These are phyloP conservation scores for Chiloscyllium punctatum DNA, from an alignment of 2,797 vertebrate species.

Conservation along the genomic window DNA sequence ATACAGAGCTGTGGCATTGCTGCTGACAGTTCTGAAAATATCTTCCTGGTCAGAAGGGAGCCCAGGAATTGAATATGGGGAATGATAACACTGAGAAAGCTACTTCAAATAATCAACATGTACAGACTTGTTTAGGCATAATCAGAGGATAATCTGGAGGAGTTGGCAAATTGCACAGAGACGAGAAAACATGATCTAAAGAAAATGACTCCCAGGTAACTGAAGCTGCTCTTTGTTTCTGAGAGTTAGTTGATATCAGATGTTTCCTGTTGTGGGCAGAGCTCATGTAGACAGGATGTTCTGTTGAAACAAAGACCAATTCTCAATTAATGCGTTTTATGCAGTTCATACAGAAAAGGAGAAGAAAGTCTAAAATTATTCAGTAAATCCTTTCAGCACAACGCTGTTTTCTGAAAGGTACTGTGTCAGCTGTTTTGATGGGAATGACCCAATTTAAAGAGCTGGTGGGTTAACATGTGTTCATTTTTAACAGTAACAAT, in stretches of 20 bases:
- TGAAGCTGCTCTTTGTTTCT: background rate
- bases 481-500: constrained; percentile 7
- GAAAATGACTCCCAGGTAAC: background rate
- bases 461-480: background rate
- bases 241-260: background rate
- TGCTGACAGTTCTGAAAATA: background rate
- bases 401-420: background rate
- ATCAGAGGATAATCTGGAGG: background rate
- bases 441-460: constrained; percentile 16
- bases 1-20: background rate
- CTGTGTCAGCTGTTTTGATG: background rate
- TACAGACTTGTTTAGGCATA: background rate
- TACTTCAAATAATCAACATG: background rate
- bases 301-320: background rate
- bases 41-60: background rate
- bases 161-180: background rate
- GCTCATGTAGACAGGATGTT: background rate
- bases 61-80: background rate
- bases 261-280: background rate
- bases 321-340: background rate
- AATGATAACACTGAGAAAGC: background rate
- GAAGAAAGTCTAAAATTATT: background rate
- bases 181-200: background rate
- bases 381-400: background rate
- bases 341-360: background rate